Percentiles rank a stretch among this genome's conserved stretches.
phyloP scores from a whole-genome alignment of 2,113 vertebrate genomes.

The Ceyx melanurus region DNA sequence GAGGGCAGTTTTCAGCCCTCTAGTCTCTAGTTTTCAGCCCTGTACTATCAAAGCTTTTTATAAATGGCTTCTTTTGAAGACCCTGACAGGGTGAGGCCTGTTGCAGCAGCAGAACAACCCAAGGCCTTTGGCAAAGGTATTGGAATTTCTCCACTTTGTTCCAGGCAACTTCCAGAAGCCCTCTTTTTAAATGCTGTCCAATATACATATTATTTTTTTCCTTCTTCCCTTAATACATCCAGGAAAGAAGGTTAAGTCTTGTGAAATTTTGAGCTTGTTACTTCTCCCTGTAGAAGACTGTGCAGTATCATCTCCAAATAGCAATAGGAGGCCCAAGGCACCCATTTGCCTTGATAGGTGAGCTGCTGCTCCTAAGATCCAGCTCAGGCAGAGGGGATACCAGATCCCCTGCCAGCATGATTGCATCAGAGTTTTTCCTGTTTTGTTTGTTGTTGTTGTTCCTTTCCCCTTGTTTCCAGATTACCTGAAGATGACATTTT shows the following conservation, averaged over 20 bases:
- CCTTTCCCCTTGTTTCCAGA: neutral
- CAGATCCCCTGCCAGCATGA: neutral
- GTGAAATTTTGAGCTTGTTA: neutral
- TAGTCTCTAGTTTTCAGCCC: too few species aligned
- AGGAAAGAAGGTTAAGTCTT: neutral
- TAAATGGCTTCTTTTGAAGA: neutral
- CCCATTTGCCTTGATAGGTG: neutral
- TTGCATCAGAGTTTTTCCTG: neutral
- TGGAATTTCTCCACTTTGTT: neutral
- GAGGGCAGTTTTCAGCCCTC: too few species aligned
- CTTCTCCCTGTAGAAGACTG: neutral
- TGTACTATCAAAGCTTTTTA: neutral
- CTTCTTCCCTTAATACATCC: neutral
- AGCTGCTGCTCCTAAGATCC: neutral
- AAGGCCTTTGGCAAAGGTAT: neutral
- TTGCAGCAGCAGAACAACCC: neutral
- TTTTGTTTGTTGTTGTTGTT: neutral
- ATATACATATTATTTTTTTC: neutral
- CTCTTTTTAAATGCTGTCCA: neutral
- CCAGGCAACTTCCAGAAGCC: neutral
- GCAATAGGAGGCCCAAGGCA: neutral
- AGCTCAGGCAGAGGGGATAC: neutral
- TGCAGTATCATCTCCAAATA: neutral
- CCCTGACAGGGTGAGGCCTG: neutral
- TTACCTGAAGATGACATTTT: neutral